These are phyloP conservation scores for Tineola bisselliella DNA, from an alignment of 2,888 invertebrate species.

Conservation along the genomic window DNA sequence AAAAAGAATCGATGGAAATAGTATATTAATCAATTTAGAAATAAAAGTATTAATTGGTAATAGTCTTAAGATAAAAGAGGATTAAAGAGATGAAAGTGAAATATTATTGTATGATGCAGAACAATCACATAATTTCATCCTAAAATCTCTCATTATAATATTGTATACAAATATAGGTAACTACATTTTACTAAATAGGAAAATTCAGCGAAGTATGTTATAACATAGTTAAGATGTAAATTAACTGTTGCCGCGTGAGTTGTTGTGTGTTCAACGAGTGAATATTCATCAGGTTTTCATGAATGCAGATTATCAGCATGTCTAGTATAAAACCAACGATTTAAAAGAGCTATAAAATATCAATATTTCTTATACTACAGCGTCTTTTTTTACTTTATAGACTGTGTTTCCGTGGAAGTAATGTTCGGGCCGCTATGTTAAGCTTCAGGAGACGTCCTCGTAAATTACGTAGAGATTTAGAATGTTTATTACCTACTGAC, in stretches of 20 bases:
- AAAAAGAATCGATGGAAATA: too few species aligned
- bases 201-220: slow-evolving; percentile 11
- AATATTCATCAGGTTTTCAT: slow-evolving; percentile 10
- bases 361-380: too few species aligned
- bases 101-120: too few species aligned
- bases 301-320: neutral
- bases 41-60: too few species aligned
- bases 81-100: too few species aligned
- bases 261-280: slow-evolving; percentile 12
- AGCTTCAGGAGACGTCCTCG: neutral
- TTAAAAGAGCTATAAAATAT: too few species aligned
- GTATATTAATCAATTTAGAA: too few species aligned
- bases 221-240: slow-evolving; percentile 10
- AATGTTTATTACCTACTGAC: neutral
- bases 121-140: too few species aligned
- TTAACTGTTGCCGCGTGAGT: slow-evolving; percentile 1
- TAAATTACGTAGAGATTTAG: neutral
- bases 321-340: neutral
- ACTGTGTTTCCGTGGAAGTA: neutral
- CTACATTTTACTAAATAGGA: too few species aligned
- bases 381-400: neutral
- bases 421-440: neutral
- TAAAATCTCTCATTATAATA: too few species aligned
- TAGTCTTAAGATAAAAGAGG: too few species aligned
- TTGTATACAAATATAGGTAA: too few species aligned